phyloP scores from a whole-genome alignment of 2,888 invertebrate species.

The Lacanobia oleracea region DNA sequence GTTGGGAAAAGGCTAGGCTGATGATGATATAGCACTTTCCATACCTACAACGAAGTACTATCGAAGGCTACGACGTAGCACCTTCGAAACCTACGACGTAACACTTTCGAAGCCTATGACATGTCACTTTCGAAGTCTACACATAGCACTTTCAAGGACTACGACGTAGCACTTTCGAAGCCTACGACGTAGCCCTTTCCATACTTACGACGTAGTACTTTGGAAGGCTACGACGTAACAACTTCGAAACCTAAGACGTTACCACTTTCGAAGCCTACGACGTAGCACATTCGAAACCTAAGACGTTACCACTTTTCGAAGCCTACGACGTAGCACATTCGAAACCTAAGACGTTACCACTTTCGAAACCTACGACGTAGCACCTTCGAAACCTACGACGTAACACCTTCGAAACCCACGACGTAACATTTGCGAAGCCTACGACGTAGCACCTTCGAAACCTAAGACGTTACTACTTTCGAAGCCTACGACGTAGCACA shows the following conservation, averaged over 20 bases:
- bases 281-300: neutral
- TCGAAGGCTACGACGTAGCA: neutral
- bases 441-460: no score
- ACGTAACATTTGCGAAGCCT: no score
- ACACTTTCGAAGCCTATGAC: neutral
- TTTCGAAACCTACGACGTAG: neutral
- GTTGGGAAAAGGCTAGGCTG: no score
- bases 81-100: neutral
- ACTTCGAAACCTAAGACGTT: no score
- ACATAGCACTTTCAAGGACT: no score
- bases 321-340: neutral
- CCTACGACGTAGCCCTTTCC: slow-evolving; percentile 38
- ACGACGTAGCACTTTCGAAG: neutral
- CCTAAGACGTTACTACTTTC: no score
- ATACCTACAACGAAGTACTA: neutral
- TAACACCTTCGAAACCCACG: slow-evolving; percentile 1
- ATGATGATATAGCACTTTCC: neutral
- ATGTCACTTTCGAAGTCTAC: no score
- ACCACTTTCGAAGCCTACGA: neutral
- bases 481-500: neutral
- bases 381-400: neutral
- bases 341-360: neutral
- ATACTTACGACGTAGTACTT: no score
- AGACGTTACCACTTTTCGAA: neutral
- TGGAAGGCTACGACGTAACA: no score